Evolutionary conservation across 2,888 invertebrate species (phyloP).

Genomic region (Tortrix viridana): DNA sequence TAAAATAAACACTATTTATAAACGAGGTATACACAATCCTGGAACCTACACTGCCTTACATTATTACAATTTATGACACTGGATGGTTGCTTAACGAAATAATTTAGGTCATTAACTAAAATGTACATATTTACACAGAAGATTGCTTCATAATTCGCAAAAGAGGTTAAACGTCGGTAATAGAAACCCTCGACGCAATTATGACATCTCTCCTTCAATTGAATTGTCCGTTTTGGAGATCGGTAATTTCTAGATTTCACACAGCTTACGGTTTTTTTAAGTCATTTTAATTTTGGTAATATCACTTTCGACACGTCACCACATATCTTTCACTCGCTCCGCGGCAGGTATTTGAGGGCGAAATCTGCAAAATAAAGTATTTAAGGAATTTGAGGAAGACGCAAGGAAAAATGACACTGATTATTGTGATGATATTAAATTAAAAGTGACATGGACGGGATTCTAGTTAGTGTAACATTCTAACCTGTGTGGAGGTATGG

Average conservation of each 20-base stretch:
- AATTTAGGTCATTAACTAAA: slow-evolving; percentile 48
- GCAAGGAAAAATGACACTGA: no score
- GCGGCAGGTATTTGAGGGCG: slow-evolving; percentile 77
- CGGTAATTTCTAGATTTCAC: slow-evolving; percentile 35
- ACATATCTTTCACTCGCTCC: slow-evolving; percentile 84
- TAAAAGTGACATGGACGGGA: not conserved
- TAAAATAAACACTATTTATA: slow-evolving; percentile 35
- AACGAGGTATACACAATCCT: slow-evolving; percentile 44
- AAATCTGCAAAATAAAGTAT: slow-evolving; percentile 60
- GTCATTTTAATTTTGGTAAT: slow-evolving; percentile 30
- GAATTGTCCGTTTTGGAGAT: slow-evolving; percentile 36
- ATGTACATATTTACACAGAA: slow-evolving; percentile 76
- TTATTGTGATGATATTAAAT: not conserved
- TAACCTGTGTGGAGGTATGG: slow-evolving; percentile 73
- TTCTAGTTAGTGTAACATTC: slow-evolving; percentile 27
- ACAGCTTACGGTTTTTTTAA: slow-evolving; percentile 35
- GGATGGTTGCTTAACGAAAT: slow-evolving; percentile 59
- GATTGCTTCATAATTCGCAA: not conserved
- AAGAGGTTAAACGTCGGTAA: slow-evolving; percentile 10
- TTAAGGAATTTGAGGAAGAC: not conserved
- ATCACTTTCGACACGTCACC: slow-evolving; percentile 62
- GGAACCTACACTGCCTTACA: slow-evolving; percentile 36
- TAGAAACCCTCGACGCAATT: slow-evolving; percentile 6
- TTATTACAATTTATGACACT: slow-evolving; percentile 73
- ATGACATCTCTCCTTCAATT: slow-evolving; percentile 19